phyloP scores from a whole-genome alignment of 2,888 invertebrate genomes.

The Pollenia griseotomentosa region DNA sequence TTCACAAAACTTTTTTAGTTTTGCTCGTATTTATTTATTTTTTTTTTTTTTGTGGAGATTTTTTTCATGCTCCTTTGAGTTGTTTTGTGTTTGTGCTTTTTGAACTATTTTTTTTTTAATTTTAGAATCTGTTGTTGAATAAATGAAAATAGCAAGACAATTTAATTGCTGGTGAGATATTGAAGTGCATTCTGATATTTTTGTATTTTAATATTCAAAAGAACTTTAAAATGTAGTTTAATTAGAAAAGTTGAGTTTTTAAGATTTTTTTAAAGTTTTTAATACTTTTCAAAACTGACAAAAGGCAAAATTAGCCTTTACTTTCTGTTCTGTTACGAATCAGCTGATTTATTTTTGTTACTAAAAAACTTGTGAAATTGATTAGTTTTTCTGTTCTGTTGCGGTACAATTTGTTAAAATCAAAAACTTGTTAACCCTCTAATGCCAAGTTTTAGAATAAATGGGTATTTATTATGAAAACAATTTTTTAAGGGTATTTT shows the following conservation, averaged over 20 bases:
- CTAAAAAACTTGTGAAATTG: too few relatives aligned
- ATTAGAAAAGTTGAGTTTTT: constrained; percentile 8
- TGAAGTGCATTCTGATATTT: background rate
- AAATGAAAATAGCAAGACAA: constrained; percentile 25
- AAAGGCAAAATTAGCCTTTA: too few relatives aligned
- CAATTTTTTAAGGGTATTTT: too few relatives aligned
- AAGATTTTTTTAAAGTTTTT: background rate
- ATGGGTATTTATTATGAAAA: too few relatives aligned
- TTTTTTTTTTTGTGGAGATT: background rate
- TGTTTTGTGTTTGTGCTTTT: background rate
- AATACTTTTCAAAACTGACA: too few relatives aligned
- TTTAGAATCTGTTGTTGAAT: constrained; percentile 10
- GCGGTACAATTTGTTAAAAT: too few relatives aligned
- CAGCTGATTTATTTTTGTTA: too few relatives aligned
- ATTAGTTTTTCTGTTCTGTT: too few relatives aligned
- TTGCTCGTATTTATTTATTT: background rate
- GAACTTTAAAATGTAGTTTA: constrained; percentile 1
- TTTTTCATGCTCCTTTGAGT: constrained; percentile 12
- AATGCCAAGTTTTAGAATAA: too few relatives aligned
- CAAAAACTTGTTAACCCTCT: too few relatives aligned
- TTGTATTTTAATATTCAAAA: background rate
- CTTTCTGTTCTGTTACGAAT: too few relatives aligned
- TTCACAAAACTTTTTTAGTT: constrained; percentile 24
- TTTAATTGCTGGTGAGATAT: constrained; percentile 14
- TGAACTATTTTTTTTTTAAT: background rate